Base-by-base conservation (phyloP, 2,113 vertebrate genomes). In the Phrynosoma blainvillii region DNA sequence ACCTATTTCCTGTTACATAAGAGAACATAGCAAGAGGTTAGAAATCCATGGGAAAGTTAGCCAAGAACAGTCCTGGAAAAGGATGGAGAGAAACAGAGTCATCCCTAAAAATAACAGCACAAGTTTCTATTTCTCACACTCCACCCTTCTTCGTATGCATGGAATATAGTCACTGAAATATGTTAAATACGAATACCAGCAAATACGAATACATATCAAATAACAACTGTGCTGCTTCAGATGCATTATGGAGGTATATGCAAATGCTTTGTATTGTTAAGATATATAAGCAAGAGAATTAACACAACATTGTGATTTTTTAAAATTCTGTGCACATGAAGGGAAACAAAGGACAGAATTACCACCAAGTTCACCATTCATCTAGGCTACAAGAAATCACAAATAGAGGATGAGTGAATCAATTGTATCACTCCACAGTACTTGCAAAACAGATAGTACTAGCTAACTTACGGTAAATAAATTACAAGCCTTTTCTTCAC, bases 21-120 rank as follows among this genome's bases (percentile, higher is more conserved):
- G 94, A 94, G 96, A 96, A 96, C 96, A 93, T 96, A 97, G 95
- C 97, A 98, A 98, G 98, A 98, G 97, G 97, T 98, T 98, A 98
- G 96, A 97, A 97, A 97, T 97, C 97, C 97, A 96, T 96, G 96
- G 98, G 98, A 98, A 97, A 97, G 97, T 96, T 95, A 96, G 96
- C 94, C 95, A 96, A 96, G 94, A 97, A 95, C 95, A 93, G 95
- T 91, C 91, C 89, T 92, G 94, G 96, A 96, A 93, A 95, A 96
- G 95, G 95, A 95, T 86, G 94, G 95, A 96, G 92, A 66, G 83
- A 94, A 95, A 94, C 90, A 93, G 91, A 94, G 95, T 93, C 94
- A 92, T 65, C 93, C 94, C 96, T 97, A 97, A 97, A 97, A 97
- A 97, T 97, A 97, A 96, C 95, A 82, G 92, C 91, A 88, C 76